phyloP scores from a whole-genome alignment of 2,888 invertebrate genomes.

The Xestobium rufovillosum region DNA sequence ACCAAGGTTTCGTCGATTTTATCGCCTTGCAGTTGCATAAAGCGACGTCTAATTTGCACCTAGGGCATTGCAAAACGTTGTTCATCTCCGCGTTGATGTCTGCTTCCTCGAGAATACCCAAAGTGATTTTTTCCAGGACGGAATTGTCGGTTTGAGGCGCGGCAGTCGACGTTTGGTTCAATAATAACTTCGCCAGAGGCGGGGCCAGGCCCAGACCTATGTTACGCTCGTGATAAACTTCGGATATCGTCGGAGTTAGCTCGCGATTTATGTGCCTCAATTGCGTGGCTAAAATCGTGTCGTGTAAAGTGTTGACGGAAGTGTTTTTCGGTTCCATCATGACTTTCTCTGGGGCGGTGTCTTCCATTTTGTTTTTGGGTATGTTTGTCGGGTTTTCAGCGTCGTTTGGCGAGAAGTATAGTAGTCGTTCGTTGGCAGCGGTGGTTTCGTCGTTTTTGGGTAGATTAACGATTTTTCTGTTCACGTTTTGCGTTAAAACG shows the following conservation, averaged over 20 bases:
- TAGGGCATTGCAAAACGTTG: constrained; percentile 26
- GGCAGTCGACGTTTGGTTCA: constrained; percentile 44
- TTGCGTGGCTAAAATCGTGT: constrained; percentile 62
- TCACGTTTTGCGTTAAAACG: constrained; percentile 38
- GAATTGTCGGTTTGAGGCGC: constrained; percentile 41
- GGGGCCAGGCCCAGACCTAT: constrained; percentile 72
- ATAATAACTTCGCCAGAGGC: constrained; percentile 72
- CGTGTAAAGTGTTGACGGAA: constrained; percentile 52
- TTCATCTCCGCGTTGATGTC: constrained; percentile 28
- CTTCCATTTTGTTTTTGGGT: constrained; percentile 21
- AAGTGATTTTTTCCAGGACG: constrained; percentile 45
- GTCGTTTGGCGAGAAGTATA: constrained; percentile 48
- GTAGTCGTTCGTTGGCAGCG: constrained; percentile 42
- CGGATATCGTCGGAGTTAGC: constrained; percentile 81
- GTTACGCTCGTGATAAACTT: constrained; percentile 82
- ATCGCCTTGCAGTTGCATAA: constrained; percentile 22
- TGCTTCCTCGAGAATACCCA: constrained; percentile 36
- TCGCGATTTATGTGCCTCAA: constrained; percentile 77
- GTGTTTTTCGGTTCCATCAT: constrained; percentile 5
- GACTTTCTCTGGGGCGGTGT: too few relatives aligned
- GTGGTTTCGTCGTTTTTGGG: constrained; percentile 44
- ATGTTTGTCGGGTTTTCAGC: constrained; percentile 1
- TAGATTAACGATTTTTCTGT: constrained; percentile 44
- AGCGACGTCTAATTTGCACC: constrained; percentile 34
- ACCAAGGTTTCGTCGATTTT: constrained; percentile 55